phyloP scores from a whole-genome alignment of 2,797 vertebrate species.

The Coranthus polyacanthus region DNA sequence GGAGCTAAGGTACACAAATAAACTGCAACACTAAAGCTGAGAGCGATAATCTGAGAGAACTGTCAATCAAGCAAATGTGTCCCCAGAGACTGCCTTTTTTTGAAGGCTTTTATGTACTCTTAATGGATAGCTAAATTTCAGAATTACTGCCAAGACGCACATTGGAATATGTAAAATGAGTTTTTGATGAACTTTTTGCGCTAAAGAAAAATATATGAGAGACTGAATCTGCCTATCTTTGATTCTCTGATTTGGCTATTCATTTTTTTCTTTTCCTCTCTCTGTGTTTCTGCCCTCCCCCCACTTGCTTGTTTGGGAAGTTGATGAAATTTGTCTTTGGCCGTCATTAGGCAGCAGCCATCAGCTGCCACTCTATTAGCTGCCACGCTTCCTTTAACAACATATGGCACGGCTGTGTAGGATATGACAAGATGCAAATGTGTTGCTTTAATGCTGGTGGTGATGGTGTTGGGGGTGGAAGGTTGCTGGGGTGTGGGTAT shows the following conservation, averaged over 20 bases:
- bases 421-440: constrained; percentile 86
- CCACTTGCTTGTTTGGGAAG: constrained; percentile 76
- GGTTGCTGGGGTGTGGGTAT: constrained; percentile 16
- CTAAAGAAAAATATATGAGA: constrained; percentile 8
- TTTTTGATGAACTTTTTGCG: constrained; percentile 16
- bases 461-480: constrained; percentile 10
- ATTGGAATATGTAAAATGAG: constrained; percentile 9
- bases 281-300: background rate
- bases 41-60: constrained; percentile 5
- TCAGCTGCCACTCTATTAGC: constrained; percentile 86
- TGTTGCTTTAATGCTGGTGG: constrained; percentile 48
- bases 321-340: constrained; percentile 86
- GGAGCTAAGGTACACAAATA: background rate
- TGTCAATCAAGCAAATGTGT: constrained; percentile 32
- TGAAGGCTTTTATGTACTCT: constrained; percentile 13
- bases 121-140: constrained; percentile 12
- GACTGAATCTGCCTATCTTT: constrained; percentile 23
- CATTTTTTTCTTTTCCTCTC: background rate
- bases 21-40: background rate
- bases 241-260: background rate
- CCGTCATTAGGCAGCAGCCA: constrained; percentile 82
- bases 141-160: constrained; percentile 13
- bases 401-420: constrained; percentile 84
- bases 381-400: constrained; percentile 83
- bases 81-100: background rate